Base-by-base conservation (phyloP, 2,888 invertebrate species). In the Halictus quadricinctus region DNA sequence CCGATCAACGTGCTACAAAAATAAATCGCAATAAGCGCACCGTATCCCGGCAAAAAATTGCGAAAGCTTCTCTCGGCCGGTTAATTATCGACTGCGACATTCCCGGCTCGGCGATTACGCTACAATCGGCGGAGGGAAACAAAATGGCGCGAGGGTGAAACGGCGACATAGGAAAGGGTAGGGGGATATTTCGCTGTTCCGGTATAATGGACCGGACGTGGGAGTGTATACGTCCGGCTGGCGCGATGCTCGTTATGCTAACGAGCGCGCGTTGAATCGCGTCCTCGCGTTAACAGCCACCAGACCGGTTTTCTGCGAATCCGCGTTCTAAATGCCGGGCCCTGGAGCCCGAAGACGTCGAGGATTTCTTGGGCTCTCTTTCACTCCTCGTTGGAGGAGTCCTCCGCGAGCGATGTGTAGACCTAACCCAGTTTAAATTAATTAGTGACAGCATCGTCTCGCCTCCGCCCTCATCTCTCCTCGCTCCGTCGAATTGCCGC, bases 241-340 rank as follows among this genome's bases (percentile, higher is more conserved):
- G 60, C 46, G 70, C 76, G 72, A 25, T 48, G 29, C 50, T 81
- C 66, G 81, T 81, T 78, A 81, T 64, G 81, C 64, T 81, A 77
- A 81, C 72, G 64, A 60, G 60, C 64, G 41, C 41, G 21, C 64
- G 76, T 18, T 41, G 60, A 76, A 70, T 72, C 76, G 64, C 46
- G 64, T 29, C 66, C 66, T 36, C 64, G 43, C 64, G 36, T 72
- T 46, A 48, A 81, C 70, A 70, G 25, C 36, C n/a, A 58, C 36
- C 29, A 70, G 76, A 80, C 36, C 54, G 60, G 73, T 66, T n/a
- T 64, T 36, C 21, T 36, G 36, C 48, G 50, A 76, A 48, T 79
- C 36, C 76, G 54, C 69, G 70, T 58, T 70, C 29, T 18, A 76
- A 76, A 76, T 69, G 54, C 29, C 70, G 48, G 50, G 25, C 18